Evolutionary conservation across 2,797 vertebrate species (phyloP).

Genomic region (Bufotes viridis): DNA sequence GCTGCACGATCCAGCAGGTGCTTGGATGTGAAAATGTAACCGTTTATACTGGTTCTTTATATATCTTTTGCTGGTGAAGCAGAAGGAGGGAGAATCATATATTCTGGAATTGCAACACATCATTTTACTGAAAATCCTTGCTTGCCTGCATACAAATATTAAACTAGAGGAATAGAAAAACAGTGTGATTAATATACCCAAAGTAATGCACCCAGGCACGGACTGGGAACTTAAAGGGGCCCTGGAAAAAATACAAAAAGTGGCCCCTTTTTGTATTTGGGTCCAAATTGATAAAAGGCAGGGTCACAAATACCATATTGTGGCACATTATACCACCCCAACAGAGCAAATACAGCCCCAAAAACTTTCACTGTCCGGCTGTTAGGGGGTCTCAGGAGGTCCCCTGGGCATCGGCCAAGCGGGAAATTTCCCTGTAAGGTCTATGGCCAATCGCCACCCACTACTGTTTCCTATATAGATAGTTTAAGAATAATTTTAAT

Average conservation of each 20-base stretch:
- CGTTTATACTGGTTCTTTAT: slow-evolving; percentile 11
- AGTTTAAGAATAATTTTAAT: not conserved
- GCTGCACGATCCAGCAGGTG: slow-evolving; percentile 41
- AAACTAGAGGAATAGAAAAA: not conserved
- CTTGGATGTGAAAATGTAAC: slow-evolving; percentile 38
- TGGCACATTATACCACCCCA: no score
- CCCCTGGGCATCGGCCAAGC: no score
- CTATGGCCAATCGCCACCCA: no score
- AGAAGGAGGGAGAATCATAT: not conserved
- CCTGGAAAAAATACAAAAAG: no score
- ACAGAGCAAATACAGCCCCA: no score
- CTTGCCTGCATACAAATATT: not conserved
- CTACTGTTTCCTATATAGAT: not conserved
- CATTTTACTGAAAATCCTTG: not conserved
- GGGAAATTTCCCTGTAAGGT: no score
- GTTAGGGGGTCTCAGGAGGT: no score
- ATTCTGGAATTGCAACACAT: slow-evolving; percentile 14
- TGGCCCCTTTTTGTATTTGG: no score
- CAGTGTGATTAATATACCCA: not conserved
- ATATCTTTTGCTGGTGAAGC: slow-evolving; percentile 28
- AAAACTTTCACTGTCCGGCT: no score
- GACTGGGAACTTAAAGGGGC: no score
- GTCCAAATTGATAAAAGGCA: no score
- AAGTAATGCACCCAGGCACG: not conserved
- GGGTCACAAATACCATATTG: no score